Conservation (phyloP, 1,140 invertebrate species). For the Temnothorax longispinosus region DNA sequence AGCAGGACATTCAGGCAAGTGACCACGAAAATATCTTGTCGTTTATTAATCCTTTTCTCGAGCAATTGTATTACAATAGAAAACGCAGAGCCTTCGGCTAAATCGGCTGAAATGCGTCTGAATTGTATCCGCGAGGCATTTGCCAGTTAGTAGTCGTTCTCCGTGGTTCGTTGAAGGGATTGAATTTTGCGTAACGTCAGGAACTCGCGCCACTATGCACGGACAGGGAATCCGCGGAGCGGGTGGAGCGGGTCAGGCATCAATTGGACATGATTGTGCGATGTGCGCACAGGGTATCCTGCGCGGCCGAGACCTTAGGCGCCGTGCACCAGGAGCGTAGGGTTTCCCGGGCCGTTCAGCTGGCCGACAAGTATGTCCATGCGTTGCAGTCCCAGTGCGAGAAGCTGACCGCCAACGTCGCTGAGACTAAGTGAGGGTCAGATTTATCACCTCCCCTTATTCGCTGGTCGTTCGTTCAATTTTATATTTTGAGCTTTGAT, state of each 20-base stretch:
- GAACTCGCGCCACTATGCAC: slow-evolving; percentile 81
- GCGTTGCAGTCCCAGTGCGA: slow-evolving; percentile 79
- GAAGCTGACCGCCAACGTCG: slow-evolving; percentile 79
- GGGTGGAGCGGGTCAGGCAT: slow-evolving; percentile 80
- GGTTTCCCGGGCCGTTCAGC: slow-evolving; percentile 78
- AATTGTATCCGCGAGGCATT: neutral
- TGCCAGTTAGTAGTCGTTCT: slow-evolving; percentile 17
- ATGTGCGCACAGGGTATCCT: slow-evolving; percentile 81
- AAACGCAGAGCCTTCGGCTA: neutral
- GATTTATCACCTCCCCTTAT: neutral
- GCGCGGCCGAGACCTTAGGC: slow-evolving; percentile 82
- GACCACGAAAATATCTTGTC: neutral
- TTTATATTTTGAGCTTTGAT: neutral
- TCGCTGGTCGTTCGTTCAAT: neutral
- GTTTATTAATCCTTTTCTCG: neutral
- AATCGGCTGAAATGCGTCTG: neutral
- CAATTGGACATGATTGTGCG: slow-evolving; percentile 81
- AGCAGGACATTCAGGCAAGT: slow-evolving; percentile 81
- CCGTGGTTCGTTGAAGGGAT: slow-evolving; percentile 48
- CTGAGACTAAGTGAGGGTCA: slow-evolving; percentile 83
- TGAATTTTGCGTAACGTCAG: slow-evolving; percentile 74
- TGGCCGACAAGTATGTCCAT: slow-evolving; percentile 82
- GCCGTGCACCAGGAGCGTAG: slow-evolving; percentile 82
- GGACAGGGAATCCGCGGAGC: slow-evolving; percentile 83
- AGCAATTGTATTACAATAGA: neutral